Percentiles rank a stretch among this genome's conserved stretches.
These are phyloP conservation scores for Chloroceryle inda DNA, from an alignment of 2,797 vertebrate genomes.

Conservation along the genomic window DNA sequence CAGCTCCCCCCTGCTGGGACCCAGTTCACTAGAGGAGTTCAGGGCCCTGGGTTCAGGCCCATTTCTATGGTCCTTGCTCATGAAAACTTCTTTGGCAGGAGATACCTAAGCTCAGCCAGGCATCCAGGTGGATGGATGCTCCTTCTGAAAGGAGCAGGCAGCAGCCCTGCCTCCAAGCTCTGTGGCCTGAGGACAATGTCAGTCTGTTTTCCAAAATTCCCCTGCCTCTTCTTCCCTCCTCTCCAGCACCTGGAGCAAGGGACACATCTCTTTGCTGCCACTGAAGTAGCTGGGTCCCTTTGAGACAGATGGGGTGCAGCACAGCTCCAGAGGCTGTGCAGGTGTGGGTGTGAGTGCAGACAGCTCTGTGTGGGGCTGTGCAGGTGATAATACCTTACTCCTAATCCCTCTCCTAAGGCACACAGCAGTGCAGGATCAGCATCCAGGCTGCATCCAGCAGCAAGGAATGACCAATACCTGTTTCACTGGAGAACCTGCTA, in stretches of 20 bases:
- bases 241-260: rapidly evolving
- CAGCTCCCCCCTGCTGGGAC: not conserved
- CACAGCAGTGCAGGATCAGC: not conserved
- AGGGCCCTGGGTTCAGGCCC: not conserved
- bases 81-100: not conserved
- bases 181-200: not conserved
- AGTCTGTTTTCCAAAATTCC: not conserved
- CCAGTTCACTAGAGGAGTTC: rapidly evolving
- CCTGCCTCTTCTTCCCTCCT: not conserved
- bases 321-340: not conserved
- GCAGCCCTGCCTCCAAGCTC: not conserved
- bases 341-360: rapidly evolving
- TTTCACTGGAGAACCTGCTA: not conserved
- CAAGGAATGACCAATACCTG: not conserved
- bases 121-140: not conserved
- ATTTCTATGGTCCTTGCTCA: not conserved
- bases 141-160: not conserved
- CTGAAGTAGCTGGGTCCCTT: not conserved
- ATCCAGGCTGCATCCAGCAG: not conserved
- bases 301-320: rapidly evolving
- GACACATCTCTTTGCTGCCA: not conserved
- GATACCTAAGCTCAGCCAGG: not conserved
- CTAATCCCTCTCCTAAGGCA: not conserved
- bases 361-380: not conserved
- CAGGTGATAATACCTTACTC: not conserved